Percentiles rank a stretch among this genome's conserved stretches.
Evolutionary conservation across 2,888 invertebrate species (phyloP).

Genomic region (Limnephilus lunatus): DNA sequence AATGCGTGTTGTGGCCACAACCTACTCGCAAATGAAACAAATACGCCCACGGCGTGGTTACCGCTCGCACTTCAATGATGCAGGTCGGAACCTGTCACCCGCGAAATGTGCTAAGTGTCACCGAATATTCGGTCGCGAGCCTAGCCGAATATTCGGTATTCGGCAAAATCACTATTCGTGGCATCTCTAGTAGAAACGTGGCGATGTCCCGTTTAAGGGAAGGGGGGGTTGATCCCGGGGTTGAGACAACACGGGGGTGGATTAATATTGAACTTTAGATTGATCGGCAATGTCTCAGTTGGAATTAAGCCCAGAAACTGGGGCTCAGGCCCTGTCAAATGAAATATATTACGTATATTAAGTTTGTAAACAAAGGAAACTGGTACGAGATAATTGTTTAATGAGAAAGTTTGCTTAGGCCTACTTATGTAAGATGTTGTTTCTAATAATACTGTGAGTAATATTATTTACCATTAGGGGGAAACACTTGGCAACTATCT

Average conservation of each 20-base stretch:
- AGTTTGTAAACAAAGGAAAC: not conserved
- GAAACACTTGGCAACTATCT: not conserved
- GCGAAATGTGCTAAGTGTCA: too few species aligned
- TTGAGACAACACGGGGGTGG: not conserved
- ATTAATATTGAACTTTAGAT: constrained; percentile 23
- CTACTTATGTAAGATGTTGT: not conserved
- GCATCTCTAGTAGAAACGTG: not conserved
- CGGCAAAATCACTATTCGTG: too few species aligned
- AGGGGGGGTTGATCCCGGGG: not conserved
- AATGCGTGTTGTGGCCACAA: too few species aligned
- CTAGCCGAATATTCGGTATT: too few species aligned
- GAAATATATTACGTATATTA: not conserved
- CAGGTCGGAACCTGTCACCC: too few species aligned
- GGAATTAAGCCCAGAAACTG: constrained; percentile 23
- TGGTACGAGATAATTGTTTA: not conserved
- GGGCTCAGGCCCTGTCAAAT: constrained; percentile 8
- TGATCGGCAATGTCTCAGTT: constrained; percentile 36
- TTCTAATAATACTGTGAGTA: not conserved
- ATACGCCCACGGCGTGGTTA: too few species aligned
- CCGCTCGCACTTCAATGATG: too few species aligned
- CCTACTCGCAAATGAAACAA: too few species aligned
- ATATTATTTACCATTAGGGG: too few species aligned
- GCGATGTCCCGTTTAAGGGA: not conserved
- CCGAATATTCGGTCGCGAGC: too few species aligned
- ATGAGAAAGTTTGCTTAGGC: not conserved